A percentile compares a stretch with the other conserved stretches of the same genome.
These are phyloP conservation scores for Mastomys natalensis DNA, from an alignment of 2,113 vertebrate species.

Conservation along the genomic window DNA sequence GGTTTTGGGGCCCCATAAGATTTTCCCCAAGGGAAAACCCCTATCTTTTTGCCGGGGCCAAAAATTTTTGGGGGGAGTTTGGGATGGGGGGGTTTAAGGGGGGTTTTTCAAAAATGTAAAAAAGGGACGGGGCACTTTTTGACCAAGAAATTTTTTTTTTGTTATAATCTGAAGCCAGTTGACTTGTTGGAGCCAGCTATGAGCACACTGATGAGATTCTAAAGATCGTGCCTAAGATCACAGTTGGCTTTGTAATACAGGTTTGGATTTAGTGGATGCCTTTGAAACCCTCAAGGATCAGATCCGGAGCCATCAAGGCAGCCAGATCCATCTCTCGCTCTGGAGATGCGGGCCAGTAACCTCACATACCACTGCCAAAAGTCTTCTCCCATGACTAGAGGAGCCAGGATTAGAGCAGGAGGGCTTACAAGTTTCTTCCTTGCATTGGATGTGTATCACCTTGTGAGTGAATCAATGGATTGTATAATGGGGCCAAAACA, in stretches of 20 bases:
- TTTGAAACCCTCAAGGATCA: neutral
- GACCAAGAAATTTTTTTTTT: no score
- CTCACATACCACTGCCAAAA: no score
- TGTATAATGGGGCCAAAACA: neutral
- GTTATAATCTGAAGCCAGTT: neutral
- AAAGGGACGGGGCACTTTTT: no score
- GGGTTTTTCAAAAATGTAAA: no score
- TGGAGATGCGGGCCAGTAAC: no score
- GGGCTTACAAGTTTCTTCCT: neutral
- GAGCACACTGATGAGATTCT: neutral
- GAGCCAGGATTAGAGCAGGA: neutral
- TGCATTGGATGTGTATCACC: neutral
- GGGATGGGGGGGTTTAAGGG: no score
- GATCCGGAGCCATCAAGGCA: neutral
- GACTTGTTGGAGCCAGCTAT: neutral
- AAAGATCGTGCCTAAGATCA: neutral
- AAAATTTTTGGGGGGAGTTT: no score
- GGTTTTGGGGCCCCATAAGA: no score
- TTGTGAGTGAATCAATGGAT: neutral
- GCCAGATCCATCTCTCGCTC: fast-evolving
- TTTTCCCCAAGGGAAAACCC: no score
- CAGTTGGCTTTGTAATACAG: neutral
- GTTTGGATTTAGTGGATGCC: fast-evolving
- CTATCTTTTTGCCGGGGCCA: no score
- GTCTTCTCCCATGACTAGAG: no score